Evolutionary conservation across 2,888 invertebrate species (phyloP), one percentile per base, ranked within the genome.

Genomic region (Drosophila mercatorum): DNA sequence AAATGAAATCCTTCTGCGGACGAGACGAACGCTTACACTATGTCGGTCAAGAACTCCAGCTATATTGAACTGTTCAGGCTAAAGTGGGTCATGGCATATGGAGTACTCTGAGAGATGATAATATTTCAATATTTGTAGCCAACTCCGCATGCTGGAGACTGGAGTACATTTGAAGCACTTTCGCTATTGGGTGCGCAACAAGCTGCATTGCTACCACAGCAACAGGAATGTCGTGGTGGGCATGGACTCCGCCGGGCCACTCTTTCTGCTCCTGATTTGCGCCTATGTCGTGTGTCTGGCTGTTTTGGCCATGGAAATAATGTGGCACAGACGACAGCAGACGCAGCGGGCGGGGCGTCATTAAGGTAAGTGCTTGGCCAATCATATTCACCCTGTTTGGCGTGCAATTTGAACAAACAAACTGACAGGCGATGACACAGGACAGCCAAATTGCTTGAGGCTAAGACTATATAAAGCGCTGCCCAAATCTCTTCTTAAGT

Each of bases 1-100:
- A 0, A 92, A 93, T 77, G 91, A 92, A 64, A 86, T 93, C 8
- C 68, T 83, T 0, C 62, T 93, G 5, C 76, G 91, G 59, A 86
- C 0, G 90, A 88, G 61, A 82, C 77, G 6, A 60, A 61, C 2
- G 60, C 90, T 5, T 71, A 82, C 7, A 75, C 77, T 0, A 49
- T 83, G 7, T 57, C 88, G 1, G 68, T 69, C 26, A 91, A 80
- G 53, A 89, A 85, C 31, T 92, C 92, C 7, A 90, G 88, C 28
- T 92, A 83, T 71, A 82, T 70, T 11, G 92, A 93, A 66, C 63
- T 93, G 6, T 11, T 87, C 0, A 88, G 71, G n/a, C 26, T 78
- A 0, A 68, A 59, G 89, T 88, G 8, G 41, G 49, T 38, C 41
- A n/a, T 11, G 5, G 10, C 1, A 12, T 12, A 34, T 17, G 0